A percentile compares a stretch with the other conserved stretches of the same genome.
phyloP scores from a whole-genome alignment of 1,140 invertebrate genomes.

The Heliconius hermathena region DNA sequence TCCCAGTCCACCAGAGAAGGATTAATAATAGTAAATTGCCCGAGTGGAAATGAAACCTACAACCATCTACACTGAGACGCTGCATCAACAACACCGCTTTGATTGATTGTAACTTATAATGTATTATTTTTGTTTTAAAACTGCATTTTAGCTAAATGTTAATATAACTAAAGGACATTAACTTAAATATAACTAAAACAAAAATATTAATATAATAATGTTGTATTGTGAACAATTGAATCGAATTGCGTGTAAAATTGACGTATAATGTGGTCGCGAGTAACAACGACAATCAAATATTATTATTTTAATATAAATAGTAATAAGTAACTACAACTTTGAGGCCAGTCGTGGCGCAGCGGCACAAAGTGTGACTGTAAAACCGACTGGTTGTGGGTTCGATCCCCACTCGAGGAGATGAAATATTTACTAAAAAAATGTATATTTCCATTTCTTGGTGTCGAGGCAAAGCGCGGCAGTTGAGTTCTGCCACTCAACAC shows the following conservation, averaged over 20 bases:
- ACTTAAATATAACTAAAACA: neutral
- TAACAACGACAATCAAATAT: neutral
- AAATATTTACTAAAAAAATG: too few relatives aligned
- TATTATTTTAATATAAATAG: constrained; percentile 3
- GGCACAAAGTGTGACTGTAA: too few relatives aligned
- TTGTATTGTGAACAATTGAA: neutral
- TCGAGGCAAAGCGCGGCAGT: too few relatives aligned
- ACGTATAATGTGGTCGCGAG: neutral
- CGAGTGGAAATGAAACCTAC: too few relatives aligned
- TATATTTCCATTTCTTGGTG: too few relatives aligned
- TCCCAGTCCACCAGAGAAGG: neutral
- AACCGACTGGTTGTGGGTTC: too few relatives aligned
- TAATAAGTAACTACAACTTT: neutral
- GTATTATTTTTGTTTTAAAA: neutral
- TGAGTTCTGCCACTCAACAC: too few relatives aligned
- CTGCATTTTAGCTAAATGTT: neutral
- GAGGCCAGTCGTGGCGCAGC: too few relatives aligned
- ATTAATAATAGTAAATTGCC: too few relatives aligned
- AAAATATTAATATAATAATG: neutral
- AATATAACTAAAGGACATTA: neutral
- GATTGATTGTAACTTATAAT: neutral
- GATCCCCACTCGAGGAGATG: too few relatives aligned
- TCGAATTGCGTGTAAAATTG: neutral
- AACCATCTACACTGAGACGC: too few relatives aligned
- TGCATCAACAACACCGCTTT: too few relatives aligned